Base-by-base conservation (phyloP, 2,888 invertebrate genomes). In the Ennomos fuscantarius region DNA sequence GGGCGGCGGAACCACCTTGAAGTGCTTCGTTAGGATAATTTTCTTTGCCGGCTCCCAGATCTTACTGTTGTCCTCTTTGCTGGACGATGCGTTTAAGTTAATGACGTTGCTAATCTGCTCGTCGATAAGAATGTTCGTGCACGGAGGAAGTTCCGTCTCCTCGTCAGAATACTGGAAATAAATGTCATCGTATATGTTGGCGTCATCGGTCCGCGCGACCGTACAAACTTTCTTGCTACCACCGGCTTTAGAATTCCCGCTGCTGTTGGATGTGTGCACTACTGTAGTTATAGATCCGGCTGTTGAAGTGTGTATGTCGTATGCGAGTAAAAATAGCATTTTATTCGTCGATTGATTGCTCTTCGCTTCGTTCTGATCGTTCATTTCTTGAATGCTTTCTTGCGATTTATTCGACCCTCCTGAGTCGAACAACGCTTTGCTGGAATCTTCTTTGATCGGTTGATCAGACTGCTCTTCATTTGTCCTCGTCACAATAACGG, bases 291-390 rank as follows among this genome's bases (percentile, higher is more conserved):
- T 81, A 0, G 87, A 89, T n/a, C 88, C 87, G 1, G 91, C 84
- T 13, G 85, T 75, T 44, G 93, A 94, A 71, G 94, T 95, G 76
- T 94, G 94, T 87, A 95, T 95, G 72, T 95, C 95, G 64, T 95
- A 95, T 0, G 95, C 93, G 12, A 95, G 91, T 44, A 95, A 85
- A 78, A 95, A 95, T 48, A 93, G 79, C 86, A 91, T 89, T 81
- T 86, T 90, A 63, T 87, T 87, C 51, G 82, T 86, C 51, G 83
- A 70, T 35, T 84, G 64, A 63, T 88, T 89, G 73, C 90, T 93
- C 59, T 94, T 94, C 0, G 95, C 95, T 82, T 95, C 94, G 75
- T 96, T 96, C 56, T 96, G 95, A 76, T 95, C 95, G 79, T 97
- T 96, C 93, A 96, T 95, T 10, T 95, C 95, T 69, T 96, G 95